Evolutionary conservation across 2,797 vertebrate genomes (phyloP).

Genomic region (Phaenicophaeus curvirostris): DNA sequence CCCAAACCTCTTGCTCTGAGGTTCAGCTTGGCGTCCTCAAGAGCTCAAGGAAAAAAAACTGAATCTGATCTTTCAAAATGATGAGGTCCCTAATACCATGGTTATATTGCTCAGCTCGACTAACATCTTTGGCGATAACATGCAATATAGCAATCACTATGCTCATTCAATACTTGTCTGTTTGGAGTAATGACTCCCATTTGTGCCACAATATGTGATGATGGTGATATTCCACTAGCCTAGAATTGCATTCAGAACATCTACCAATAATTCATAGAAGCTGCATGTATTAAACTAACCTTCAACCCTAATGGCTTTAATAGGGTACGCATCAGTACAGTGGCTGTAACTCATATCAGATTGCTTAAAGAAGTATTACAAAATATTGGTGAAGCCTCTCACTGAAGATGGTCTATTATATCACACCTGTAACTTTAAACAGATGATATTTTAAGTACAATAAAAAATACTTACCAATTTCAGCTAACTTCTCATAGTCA

Average conservation of each 20-base stretch:
- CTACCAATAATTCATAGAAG: constrained; percentile 20
- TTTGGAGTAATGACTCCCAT: constrained; percentile 37
- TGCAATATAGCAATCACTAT: not conserved
- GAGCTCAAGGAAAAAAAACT: not conserved
- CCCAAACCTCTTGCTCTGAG: not conserved
- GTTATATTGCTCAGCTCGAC: not conserved
- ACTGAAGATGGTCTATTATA: not conserved
- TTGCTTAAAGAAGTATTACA: not conserved
- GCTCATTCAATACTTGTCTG: not conserved
- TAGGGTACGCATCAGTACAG: not conserved
- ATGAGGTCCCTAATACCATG: not conserved
- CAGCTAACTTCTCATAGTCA: constrained; percentile 80
- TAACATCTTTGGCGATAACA: not conserved
- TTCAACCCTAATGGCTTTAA: constrained; percentile 34
- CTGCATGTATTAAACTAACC: constrained; percentile 28
- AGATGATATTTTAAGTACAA: not conserved
- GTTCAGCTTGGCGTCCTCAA: not conserved
- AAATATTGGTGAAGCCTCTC: not conserved
- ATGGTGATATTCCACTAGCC: constrained; percentile 11
- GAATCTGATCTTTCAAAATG: not conserved
- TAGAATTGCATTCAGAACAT: not conserved
- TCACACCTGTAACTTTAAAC: not conserved
- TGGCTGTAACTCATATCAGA: not conserved
- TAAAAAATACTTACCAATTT: constrained; percentile 62
- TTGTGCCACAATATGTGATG: constrained; percentile 13